Percentiles rank a stretch among this genome's conserved stretches.
Conservation (phyloP, 1,140 invertebrate genomes). For the Episyrphus balteatus region DNA sequence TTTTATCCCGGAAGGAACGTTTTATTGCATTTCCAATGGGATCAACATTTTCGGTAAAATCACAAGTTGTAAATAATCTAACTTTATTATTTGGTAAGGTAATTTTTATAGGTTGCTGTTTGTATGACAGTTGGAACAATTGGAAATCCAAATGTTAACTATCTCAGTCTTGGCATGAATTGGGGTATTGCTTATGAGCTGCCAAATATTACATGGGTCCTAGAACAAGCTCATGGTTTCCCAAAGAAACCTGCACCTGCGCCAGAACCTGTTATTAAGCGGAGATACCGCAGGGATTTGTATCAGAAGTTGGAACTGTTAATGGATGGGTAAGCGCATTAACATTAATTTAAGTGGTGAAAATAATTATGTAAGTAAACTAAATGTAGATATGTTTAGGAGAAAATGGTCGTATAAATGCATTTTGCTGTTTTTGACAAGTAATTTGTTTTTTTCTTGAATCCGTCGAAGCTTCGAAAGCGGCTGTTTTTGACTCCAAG, state of each 20-base stretch:
- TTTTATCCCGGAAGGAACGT: slow-evolving; percentile 29
- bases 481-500: too few relatives aligned
- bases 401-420: too few relatives aligned
- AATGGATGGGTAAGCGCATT: slow-evolving; percentile 48
- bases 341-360: neutral
- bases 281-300: slow-evolving; percentile 52
- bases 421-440: too few relatives aligned
- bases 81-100: neutral
- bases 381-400: too few relatives aligned
- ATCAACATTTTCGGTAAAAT: slow-evolving; percentile 33
- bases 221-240: slow-evolving; percentile 37
- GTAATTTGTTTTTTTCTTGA: too few relatives aligned
- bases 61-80: neutral
- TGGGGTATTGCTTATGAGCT: slow-evolving; percentile 67
- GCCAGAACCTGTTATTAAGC: slow-evolving; percentile 29
- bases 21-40: slow-evolving; percentile 36
- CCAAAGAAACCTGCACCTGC: neutral
- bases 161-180: slow-evolving; percentile 40
- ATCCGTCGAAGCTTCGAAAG: too few relatives aligned
- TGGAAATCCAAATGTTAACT: slow-evolving; percentile 30
- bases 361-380: too few relatives aligned
- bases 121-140: slow-evolving; percentile 31
- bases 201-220: slow-evolving; percentile 53
- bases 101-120: slow-evolving; percentile 17
- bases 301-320: slow-evolving; percentile 57